phyloP scores from a whole-genome alignment of 2,797 vertebrate species.

The Emys orbicularis region DNA sequence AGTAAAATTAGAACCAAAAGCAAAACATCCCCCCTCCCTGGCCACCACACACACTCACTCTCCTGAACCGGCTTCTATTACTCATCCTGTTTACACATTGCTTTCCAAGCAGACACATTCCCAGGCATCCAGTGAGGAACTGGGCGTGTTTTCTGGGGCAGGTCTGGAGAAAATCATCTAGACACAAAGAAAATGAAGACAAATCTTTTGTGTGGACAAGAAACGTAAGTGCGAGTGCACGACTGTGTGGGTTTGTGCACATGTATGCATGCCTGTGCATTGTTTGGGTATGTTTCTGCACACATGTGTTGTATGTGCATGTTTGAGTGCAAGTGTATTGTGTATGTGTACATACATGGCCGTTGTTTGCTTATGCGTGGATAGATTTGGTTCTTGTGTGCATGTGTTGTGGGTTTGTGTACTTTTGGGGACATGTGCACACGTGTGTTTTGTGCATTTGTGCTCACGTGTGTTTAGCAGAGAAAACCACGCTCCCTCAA shows the following conservation, averaged over 20 bases:
- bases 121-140: not conserved
- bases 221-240: fast-evolving
- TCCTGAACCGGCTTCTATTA: not conserved
- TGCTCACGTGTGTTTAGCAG: not conserved
- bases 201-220: fast-evolving
- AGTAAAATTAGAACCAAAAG: not conserved
- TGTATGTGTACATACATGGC: not conserved
- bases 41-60: not conserved
- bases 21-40: fast-evolving
- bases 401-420: not conserved
- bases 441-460: not conserved
- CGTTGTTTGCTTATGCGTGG: not conserved
- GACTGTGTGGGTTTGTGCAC: not conserved
- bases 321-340: not conserved
- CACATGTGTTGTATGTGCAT: not conserved
- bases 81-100: conserved; percentile 37
- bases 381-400: not conserved
- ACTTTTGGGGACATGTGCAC: not conserved
- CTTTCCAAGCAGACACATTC: not conserved
- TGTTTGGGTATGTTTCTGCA: not conserved
- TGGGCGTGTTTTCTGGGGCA: conserved; percentile 17
- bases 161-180: not conserved
- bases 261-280: not conserved
- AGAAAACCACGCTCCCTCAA: not conserved
- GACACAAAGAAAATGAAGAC: not conserved